Evolutionary conservation across 2,797 vertebrate genomes (phyloP).

Genomic region (Remorina albescens): DNA sequence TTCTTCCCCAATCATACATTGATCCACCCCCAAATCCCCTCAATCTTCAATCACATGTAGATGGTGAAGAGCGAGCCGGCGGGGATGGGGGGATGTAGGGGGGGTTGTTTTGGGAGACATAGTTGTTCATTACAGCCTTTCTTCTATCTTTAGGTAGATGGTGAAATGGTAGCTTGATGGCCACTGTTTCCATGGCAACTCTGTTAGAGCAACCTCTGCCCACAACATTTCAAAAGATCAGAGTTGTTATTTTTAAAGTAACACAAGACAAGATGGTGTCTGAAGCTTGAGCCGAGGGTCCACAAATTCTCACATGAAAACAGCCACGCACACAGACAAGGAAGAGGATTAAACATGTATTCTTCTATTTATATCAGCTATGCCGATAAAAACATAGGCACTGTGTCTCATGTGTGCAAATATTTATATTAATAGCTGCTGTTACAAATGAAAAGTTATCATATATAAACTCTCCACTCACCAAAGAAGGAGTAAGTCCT

Average conservation of each 20-base stretch:
- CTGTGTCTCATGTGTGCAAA: not conserved
- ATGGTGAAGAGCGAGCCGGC: slow-evolving; percentile 19
- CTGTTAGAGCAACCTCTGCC: slow-evolving; percentile 72
- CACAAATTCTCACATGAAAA: slow-evolving; percentile 4
- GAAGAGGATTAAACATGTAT: too few relatives aligned
- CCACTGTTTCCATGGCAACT: slow-evolving; percentile 86
- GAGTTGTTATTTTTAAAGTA: slow-evolving; percentile 71
- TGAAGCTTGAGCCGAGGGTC: slow-evolving; percentile 12
- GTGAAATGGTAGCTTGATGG: slow-evolving; percentile 76
- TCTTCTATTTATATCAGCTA: too few relatives aligned
- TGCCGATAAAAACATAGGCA: too few relatives aligned
- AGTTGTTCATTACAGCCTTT: slow-evolving; percentile 75
- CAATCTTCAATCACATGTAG: slow-evolving; percentile 54
- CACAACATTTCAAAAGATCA: slow-evolving; percentile 79
- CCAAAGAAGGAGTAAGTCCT: not conserved
- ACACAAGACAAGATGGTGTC: slow-evolving; percentile 45
- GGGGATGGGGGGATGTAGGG: too few relatives aligned
- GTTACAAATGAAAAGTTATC: not conserved
- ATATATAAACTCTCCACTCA: not conserved
- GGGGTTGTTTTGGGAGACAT: not conserved
- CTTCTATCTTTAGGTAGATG: slow-evolving; percentile 73
- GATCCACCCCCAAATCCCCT: slow-evolving; percentile 57
- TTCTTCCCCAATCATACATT: slow-evolving; percentile 29
- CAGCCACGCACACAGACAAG: not conserved
- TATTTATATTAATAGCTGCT: not conserved